Percentiles rank a stretch among this genome's conserved stretches.
phyloP scores from a whole-genome alignment of 2,113 vertebrate genomes.

The Cranoglanis bouderius region DNA sequence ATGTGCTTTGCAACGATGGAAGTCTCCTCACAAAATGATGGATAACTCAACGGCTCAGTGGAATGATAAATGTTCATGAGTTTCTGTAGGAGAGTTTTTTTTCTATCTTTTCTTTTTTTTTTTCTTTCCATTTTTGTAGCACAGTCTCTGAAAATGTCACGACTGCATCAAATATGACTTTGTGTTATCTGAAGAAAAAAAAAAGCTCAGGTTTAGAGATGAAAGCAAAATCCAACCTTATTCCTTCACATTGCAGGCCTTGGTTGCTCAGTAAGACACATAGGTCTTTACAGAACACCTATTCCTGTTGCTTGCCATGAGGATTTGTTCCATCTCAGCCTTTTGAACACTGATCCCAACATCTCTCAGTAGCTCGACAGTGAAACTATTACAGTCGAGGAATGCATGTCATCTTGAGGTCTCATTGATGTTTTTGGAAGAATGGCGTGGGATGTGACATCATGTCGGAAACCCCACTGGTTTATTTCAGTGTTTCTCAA shows the following conservation, averaged over 20 bases:
- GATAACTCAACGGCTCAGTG: background rate
- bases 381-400: background rate
- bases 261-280: slow-evolving; percentile 45
- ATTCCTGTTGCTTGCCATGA: slow-evolving; percentile 56
- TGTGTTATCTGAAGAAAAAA: slow-evolving; percentile 3
- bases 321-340: slow-evolving; percentile 62
- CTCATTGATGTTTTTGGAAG: background rate
- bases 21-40: slow-evolving; percentile 25
- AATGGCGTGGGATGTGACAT: background rate
- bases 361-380: background rate
- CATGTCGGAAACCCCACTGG: background rate
- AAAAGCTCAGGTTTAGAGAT: slow-evolving; percentile 20
- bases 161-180: slow-evolving; percentile 11
- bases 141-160: slow-evolving; percentile 36
- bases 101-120: background rate
- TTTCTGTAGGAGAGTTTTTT: background rate
- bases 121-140: background rate
- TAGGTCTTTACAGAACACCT: slow-evolving; percentile 35
- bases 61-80: slow-evolving; percentile 34
- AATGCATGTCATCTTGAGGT: background rate
- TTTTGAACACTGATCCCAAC: slow-evolving; percentile 62
- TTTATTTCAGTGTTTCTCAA: background rate
- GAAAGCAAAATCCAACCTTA: slow-evolving; percentile 46
- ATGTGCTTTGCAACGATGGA: slow-evolving; percentile 21
- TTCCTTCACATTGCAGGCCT: slow-evolving; percentile 37